Percentiles rank a stretch among this genome's conserved stretches.
Conservation (phyloP, 2,113 vertebrate genomes). For the Mugil cephalus region DNA sequence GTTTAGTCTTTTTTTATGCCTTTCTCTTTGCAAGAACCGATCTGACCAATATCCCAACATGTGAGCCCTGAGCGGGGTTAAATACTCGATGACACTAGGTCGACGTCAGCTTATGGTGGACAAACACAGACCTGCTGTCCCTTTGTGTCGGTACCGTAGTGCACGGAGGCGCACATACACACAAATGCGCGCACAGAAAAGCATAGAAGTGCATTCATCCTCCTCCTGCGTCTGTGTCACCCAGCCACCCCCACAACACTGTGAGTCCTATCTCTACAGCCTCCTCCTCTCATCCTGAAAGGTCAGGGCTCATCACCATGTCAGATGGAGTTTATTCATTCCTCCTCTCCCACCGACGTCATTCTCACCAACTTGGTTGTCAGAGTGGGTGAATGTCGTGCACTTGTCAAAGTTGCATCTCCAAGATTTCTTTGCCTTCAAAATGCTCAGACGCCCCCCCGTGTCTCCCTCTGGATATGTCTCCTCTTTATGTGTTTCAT, state of each 20-base stretch:
- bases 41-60: background rate
- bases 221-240: constrained; percentile 42
- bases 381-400: constrained; percentile 55
- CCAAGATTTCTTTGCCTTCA: constrained; percentile 24
- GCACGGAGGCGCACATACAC: background rate
- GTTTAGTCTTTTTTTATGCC: background rate
- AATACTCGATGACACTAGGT: constrained; percentile 16
- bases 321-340: constrained; percentile 73
- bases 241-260: constrained; percentile 41
- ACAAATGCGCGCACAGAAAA: constrained; percentile 8
- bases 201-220: constrained; percentile 20
- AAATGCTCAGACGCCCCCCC: background rate
- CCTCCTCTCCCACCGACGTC: constrained; percentile 42
- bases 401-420: constrained; percentile 50
- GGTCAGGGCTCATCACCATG: constrained; percentile 70
- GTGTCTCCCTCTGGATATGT: constrained; percentile 7
- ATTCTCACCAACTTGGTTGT: constrained; percentile 61
- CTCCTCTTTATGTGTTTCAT: constrained; percentile 14
- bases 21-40: background rate
- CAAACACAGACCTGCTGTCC: constrained; percentile 6
- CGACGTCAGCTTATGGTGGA: constrained; percentile 39
- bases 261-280: constrained; percentile 46
- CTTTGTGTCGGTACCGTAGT: constrained; percentile 1
- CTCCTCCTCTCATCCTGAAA: constrained; percentile 67
- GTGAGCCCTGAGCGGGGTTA: constrained; percentile 7